A percentile compares a stretch with the other conserved stretches of the same genome.
Evolutionary conservation across 2,888 invertebrate genomes (phyloP).

Genomic region (Exephanes ischioxanthus): DNA sequence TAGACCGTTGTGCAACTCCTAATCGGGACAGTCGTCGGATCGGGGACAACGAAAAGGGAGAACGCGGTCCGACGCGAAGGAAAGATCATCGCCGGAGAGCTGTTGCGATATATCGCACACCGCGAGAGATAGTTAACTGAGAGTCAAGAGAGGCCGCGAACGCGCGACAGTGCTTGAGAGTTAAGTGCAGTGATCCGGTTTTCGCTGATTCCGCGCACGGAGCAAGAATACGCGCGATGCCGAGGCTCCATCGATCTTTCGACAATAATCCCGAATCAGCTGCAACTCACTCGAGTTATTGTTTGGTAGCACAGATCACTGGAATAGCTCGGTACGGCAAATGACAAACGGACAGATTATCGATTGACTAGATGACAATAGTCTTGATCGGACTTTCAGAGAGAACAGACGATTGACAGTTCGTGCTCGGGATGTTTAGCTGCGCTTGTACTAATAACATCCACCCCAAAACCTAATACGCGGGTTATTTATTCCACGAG

Average conservation of each 20-base stretch:
- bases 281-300: neutral
- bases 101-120: neutral
- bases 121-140: conserved; percentile 47
- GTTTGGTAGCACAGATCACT: no score
- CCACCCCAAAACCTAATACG: no score
- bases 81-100: conserved; percentile 43
- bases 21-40: conserved; percentile 62
- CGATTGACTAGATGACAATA: no score
- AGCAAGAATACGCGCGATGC: neutral
- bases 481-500: no score
- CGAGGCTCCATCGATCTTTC: conserved; percentile 30
- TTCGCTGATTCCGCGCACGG: conserved; percentile 28
- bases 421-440: no score
- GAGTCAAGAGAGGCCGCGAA: conserved; percentile 43
- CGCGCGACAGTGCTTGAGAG: conserved; percentile 26
- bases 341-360: no score
- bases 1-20: conserved; percentile 62
- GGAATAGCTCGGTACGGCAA: no score
- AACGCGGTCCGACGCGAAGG: conserved; percentile 1
- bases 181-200: conserved; percentile 47
- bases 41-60: conserved; percentile 70
- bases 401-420: no score
- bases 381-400: no score
- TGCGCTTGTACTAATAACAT: no score
- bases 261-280: conserved; percentile 25